Evolutionary conservation across 2,797 vertebrate genomes (phyloP).

Genomic region (Sebastes paucispinis): DNA sequence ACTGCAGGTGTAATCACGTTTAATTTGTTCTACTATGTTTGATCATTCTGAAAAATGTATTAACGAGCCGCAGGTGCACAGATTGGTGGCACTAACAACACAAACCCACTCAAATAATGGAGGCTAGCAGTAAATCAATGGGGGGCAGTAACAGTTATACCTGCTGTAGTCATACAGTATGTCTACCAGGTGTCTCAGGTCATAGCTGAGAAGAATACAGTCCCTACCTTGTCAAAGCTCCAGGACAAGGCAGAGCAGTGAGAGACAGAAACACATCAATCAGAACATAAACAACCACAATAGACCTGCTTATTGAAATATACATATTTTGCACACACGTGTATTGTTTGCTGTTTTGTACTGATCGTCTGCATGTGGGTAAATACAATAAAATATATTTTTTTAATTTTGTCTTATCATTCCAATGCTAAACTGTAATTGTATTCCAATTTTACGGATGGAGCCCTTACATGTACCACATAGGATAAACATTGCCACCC

Average conservation of each 20-base stretch:
- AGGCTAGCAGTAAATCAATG: background rate
- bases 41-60: background rate
- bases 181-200: background rate
- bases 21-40: background rate
- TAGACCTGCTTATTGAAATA: background rate
- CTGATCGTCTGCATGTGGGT: no score
- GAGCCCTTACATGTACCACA: background rate
- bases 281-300: constrained; percentile 26
- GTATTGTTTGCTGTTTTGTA: background rate
- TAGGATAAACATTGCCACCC: no score
- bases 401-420: no score
- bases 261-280: constrained; percentile 40
- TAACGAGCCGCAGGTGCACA: background rate
- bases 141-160: background rate
- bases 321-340: background rate
- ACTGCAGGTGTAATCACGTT: background rate
- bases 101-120: background rate
- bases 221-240: constrained; percentile 67
- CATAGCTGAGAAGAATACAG: constrained; percentile 12
- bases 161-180: background rate
- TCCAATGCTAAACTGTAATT: background rate
- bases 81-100: background rate
- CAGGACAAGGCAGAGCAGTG: constrained; percentile 54
- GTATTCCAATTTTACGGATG: background rate
- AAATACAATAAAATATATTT: background rate